Base-by-base conservation (phyloP, 2,797 vertebrate genomes). In the Thamnophis elegans region DNA sequence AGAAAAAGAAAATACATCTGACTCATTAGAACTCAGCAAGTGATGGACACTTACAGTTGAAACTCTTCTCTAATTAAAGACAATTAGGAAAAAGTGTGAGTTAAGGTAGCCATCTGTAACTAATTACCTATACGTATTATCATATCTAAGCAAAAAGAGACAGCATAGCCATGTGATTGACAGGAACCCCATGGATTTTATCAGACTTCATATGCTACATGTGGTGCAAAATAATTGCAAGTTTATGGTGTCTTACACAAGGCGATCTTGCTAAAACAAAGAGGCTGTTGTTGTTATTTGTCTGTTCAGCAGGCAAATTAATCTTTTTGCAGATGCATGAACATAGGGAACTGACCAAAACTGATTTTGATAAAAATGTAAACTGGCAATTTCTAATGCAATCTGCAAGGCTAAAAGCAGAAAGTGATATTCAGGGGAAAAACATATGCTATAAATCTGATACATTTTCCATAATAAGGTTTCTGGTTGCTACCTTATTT, bases 1-100 rank as follows among this genome's bases (percentile, higher is more conserved):
- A 89, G 54, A 58, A 89, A 32, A 65, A 90, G 56, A n/a, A 85
- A 94, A 88, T 55, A 62, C 65, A 20, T 25, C 59, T 88, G 68
- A 47, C 36, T 91, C 87, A 92, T 89, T 85, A 68, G 60, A 88
- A 54, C 89, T 92, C 91, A 88, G 89, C 91, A 90, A 91, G 91
- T 91, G 89, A 94, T 28, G n/a, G 89, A 54, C 89, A 91, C 56
- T 92, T 90, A 90, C 60, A 87, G 86, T 59, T 85, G 56, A 12
- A 54, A 26, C 28, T 13, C 59, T 20, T 91, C 53, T 92, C 87
- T 91, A 88, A 86, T 94, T 91, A 94, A 92, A 92, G 91, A 87
- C 78, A 92, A 92, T 92, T 94, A 94, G 58, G 88, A 91, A 91
- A 92, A 89, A 92, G 53, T 68, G 91, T 86, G 88, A 92, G 88